Base-by-base conservation (phyloP, 1,140 invertebrate genomes). In the Bombus ignitus region DNA sequence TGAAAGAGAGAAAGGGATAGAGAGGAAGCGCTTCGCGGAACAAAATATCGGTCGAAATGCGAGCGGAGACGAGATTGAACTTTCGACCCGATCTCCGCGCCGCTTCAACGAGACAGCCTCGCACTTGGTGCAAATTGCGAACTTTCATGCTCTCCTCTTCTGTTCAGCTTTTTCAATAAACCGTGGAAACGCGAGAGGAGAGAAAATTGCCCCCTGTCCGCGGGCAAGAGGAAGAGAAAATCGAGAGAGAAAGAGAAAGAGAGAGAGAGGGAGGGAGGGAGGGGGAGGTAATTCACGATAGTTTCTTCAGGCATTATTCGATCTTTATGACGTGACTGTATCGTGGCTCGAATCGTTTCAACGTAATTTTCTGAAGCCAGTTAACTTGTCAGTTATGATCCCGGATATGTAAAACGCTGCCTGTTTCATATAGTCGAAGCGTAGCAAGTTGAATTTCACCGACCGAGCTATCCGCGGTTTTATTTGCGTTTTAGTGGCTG, bases 111-210 rank as follows among this genome's bases (percentile, higher is more conserved):
- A 81, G 89, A 83, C 80, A 68, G 73, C 57, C 62, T 81, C 72
- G 83, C 83, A 83, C 83, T 89, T 77, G 86, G 83, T 83, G 80
- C 83, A 89, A 85, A 90, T 90, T 90, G 89, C 89, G 59, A 90
- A 90, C 89, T 90, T 90, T 78, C 88, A 86, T 85, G 88, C 68
- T 71, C 53, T 73, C 62, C 77, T 83, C 88, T 87, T 75, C 79
- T 73, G 80, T 83, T 88, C 81, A 83, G 89, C 77, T 80, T 90
- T 90, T 90, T 90, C 89, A 90, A 90, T 90, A 90, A 90, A 90
- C 76, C 83, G 83, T 85, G 77, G 80, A 87, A 88, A 88, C 78
- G 86, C 66, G 73, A 76, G 85, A 88, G 72, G 77, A 79, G 57
- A 85, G 88, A 90, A 88, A 88, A 90, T 90, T 90, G 86, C 59